Conservation (phyloP, 2,797 vertebrate genomes). For the Amazona finschi region DNA sequence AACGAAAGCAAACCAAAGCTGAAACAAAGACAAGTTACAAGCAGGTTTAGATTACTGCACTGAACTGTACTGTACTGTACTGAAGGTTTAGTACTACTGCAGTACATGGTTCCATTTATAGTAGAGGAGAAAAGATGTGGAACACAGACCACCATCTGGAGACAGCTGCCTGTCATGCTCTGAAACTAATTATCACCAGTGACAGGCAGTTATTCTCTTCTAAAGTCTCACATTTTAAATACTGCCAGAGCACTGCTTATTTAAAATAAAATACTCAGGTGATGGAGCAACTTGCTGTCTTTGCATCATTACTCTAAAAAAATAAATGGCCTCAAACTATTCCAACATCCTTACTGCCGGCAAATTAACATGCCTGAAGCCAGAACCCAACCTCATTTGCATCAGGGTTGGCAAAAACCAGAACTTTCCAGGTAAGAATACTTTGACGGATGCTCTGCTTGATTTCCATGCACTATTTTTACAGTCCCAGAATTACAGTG, state of each 20-base stretch:
- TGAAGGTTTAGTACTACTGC: neutral
- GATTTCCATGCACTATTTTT: neutral
- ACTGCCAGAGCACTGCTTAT: neutral
- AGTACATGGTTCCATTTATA: conserved; percentile 53
- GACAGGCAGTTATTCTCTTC: neutral
- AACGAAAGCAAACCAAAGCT: conserved; percentile 99
- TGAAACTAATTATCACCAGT: conserved; percentile 21
- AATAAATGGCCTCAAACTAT: neutral
- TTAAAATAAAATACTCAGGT: neutral
- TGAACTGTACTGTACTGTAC: neutral
- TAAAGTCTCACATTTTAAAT: neutral
- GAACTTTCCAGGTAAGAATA: neutral
- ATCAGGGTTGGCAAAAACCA: neutral
- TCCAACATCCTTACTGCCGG: neutral
- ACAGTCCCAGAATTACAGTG: neutral
- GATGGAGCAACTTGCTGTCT: neutral
- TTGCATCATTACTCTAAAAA: neutral
- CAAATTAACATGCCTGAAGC: neutral
- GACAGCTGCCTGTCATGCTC: conserved; percentile 44
- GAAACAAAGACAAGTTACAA: conserved; percentile 76
- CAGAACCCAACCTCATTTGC: neutral
- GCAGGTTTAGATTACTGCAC: conserved; percentile 68
- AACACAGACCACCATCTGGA: conserved; percentile 66
- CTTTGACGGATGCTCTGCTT: neutral
- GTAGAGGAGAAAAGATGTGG: neutral